Evolutionary conservation across 2,113 vertebrate species (phyloP).

Genomic region (Callopanchax toddi): DNA sequence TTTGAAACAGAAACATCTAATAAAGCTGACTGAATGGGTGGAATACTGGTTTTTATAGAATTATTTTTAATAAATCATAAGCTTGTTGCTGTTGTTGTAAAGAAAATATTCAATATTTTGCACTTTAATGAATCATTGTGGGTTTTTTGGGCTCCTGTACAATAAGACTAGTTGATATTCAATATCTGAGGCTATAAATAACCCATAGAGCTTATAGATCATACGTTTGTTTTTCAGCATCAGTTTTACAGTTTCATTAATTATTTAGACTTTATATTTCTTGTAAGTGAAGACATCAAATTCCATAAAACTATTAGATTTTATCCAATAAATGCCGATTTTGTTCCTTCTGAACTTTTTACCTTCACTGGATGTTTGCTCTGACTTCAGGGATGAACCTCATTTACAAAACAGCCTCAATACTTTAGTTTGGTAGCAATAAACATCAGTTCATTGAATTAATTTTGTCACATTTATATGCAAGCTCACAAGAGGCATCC

Average conservation of each 20-base stretch:
- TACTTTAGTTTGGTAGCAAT: not conserved
- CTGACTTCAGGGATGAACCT: not conserved
- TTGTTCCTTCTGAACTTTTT: not conserved
- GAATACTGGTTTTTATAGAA: not conserved
- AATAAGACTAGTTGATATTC: not conserved
- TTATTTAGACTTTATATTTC: not conserved
- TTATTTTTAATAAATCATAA: too few species aligned
- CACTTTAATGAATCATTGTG: too few species aligned
- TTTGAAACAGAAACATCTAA: not conserved
- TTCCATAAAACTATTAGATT: too few species aligned
- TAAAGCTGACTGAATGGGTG: not conserved
- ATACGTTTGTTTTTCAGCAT: not conserved
- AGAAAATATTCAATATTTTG: too few species aligned
- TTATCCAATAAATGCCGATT: not conserved
- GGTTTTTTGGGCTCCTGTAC: too few species aligned
- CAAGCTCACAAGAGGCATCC: constrained; percentile 10
- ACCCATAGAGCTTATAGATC: not conserved
- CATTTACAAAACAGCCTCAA: constrained; percentile 12
- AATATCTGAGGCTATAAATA: not conserved
- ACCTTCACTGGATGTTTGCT: too few species aligned
- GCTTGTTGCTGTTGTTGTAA: too few species aligned
- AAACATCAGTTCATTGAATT: constrained; percentile 4
- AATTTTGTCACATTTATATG: constrained; percentile 26
- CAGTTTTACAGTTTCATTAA: not conserved
- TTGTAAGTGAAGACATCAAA: not conserved